A percentile compares a stretch with the other conserved stretches of the same genome.
Evolutionary conservation across 2,888 invertebrate genomes (phyloP).

Genomic region (Netelia melanura): DNA sequence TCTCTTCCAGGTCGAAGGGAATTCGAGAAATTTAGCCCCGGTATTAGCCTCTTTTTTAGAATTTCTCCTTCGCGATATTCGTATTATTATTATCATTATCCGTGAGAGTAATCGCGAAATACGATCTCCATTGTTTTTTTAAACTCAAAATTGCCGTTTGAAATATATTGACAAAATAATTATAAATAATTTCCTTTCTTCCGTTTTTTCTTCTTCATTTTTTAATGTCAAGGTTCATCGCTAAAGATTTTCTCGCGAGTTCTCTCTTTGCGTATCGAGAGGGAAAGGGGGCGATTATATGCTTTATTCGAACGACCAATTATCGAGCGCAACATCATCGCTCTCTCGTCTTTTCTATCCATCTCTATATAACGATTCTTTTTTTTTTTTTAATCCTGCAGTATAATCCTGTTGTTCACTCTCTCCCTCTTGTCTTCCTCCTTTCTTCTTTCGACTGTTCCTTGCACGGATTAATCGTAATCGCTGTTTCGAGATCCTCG

Average conservation of each 20-base stretch:
- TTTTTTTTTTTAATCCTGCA: too few relatives aligned
- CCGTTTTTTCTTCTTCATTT: background rate
- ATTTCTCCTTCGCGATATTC: too few relatives aligned
- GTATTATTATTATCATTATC: too few relatives aligned
- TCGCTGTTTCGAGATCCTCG: conserved; percentile 68
- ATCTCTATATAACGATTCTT: conserved; percentile 68
- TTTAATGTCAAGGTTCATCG: background rate
- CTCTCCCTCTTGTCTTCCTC: conserved; percentile 20
- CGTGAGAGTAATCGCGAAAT: too few relatives aligned
- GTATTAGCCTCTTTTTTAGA: too few relatives aligned
- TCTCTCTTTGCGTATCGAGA: conserved; percentile 18
- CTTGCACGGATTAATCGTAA: conserved; percentile 69
- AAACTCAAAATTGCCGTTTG: too few relatives aligned
- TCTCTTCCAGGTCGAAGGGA: conserved; percentile 15
- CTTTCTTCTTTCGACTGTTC: conserved; percentile 63
- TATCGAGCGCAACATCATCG: conserved; percentile 82
- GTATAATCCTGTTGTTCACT: conserved; percentile 68
- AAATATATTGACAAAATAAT: too few relatives aligned
- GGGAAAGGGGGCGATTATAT: conserved; percentile 20
- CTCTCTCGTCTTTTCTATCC: conserved; percentile 62
- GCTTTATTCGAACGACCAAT: conserved; percentile 78
- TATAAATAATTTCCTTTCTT: background rate
- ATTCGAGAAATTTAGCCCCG: conserved; percentile 24
- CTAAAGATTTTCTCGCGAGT: conserved; percentile 24
- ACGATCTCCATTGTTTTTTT: too few relatives aligned